Evolutionary conservation across 2,797 vertebrate species (phyloP).

Genomic region (Hydrolagus colliei): DNA sequence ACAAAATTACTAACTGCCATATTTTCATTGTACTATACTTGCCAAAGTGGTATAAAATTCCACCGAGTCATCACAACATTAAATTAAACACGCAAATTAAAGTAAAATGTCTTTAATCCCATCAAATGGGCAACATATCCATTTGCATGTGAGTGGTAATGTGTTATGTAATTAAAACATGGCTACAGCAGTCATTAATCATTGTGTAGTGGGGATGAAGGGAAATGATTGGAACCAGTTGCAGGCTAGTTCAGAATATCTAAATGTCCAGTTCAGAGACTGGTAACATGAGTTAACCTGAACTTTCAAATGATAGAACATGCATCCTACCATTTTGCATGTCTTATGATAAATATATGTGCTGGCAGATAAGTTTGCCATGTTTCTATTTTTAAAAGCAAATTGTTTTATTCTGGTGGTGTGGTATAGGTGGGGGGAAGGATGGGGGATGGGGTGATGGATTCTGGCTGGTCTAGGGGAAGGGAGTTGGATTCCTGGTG

Average conservation of each 20-base stretch:
- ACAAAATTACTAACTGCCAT: not conserved
- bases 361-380: too few species aligned
- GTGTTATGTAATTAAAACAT: not conserved
- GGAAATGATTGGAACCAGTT: not conserved
- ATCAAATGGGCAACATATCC: not conserved
- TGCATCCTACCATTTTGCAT: too few species aligned
- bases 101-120: not conserved
- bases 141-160: not conserved
- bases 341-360: too few species aligned
- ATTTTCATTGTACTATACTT: not conserved
- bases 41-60: not conserved
- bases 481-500: too few species aligned
- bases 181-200: not conserved
- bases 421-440: too few species aligned
- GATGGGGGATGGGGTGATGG: too few species aligned
- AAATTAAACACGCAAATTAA: not conserved
- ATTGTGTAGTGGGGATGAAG: not conserved
- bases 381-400: too few species aligned
- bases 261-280: not conserved
- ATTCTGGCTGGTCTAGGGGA: too few species aligned
- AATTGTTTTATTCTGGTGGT: too few species aligned
- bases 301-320: not conserved
- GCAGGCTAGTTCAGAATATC: not conserved
- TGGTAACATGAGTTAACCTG: not conserved
- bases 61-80: not conserved